Evolutionary conservation across 2,113 vertebrate genomes (phyloP).

Genomic region (Melanostigma gelatinosum): DNA sequence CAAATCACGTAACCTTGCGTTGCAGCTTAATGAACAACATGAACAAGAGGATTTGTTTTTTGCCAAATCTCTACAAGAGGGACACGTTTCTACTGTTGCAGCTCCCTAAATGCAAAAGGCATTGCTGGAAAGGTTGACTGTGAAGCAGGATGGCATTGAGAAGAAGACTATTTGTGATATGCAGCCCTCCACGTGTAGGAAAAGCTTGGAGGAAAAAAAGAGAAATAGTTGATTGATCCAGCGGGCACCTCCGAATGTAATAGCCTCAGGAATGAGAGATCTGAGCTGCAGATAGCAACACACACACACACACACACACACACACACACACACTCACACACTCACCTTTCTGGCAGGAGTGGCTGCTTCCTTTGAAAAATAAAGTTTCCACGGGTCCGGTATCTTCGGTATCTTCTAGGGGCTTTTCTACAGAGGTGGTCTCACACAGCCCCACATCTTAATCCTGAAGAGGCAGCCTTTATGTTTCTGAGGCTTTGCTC

Average conservation of each 20-base stretch:
- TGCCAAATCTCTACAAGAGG: neutral
- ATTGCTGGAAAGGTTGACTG: neutral
- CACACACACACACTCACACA: neutral
- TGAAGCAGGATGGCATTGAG: neutral
- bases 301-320: too few relatives aligned
- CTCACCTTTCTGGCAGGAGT: neutral
- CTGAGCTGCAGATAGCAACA: conserved; percentile 21
- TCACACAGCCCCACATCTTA: neutral
- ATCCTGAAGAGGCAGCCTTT: conserved; percentile 3
- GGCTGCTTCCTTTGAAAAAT: neutral
- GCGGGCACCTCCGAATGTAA: conserved; percentile 6
- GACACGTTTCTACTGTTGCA: neutral
- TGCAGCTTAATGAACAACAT: too few relatives aligned
- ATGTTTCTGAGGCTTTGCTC: neutral
- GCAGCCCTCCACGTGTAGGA: neutral
- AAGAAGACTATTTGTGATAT: neutral
- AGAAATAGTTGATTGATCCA: conserved; percentile 28
- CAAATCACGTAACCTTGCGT: too few relatives aligned
- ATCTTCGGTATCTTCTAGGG: neutral
- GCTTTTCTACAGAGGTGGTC: conserved; percentile 15
- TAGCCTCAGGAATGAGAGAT: conserved; percentile 46
- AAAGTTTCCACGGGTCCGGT: neutral
- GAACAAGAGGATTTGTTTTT: neutral
- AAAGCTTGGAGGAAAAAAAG: conserved; percentile 10
- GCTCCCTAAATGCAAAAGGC: neutral